Percentiles rank a stretch among this genome's conserved stretches.
phyloP scores from a whole-genome alignment of 2,888 invertebrate species.

The Saturnia japonica region DNA sequence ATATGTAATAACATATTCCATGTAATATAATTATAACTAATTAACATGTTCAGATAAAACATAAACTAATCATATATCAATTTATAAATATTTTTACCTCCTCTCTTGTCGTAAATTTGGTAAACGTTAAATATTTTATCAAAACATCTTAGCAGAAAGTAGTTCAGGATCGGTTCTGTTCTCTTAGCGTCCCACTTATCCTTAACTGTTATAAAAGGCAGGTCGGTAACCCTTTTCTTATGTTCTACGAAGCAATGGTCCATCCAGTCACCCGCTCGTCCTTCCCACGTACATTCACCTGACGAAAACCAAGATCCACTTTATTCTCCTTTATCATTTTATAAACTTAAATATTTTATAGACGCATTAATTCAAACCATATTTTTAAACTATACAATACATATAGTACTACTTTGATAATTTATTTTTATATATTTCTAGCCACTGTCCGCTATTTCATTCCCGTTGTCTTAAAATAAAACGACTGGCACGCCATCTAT shows the following conservation, averaged over 20 bases:
- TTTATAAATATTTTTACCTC: conserved; percentile 51
- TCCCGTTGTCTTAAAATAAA: too few species aligned
- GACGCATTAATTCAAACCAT: neutral
- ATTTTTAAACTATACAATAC: neutral
- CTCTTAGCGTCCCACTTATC: conserved; percentile 75
- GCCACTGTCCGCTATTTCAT: too few species aligned
- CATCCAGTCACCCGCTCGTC: conserved; percentile 83
- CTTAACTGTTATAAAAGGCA: conserved; percentile 75
- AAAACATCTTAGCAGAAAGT: conserved; percentile 71
- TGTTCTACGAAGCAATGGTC: conserved; percentile 81
- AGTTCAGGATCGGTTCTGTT: conserved; percentile 73
- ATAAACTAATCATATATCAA: neutral
- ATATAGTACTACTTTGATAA: too few species aligned
- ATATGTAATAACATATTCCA: too few species aligned
- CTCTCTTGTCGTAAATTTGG: conserved; percentile 77
- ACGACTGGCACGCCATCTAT: too few species aligned
- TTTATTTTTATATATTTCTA: too few species aligned
- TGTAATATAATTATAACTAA: too few species aligned
- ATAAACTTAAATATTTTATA: neutral
- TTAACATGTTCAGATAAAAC: too few species aligned
- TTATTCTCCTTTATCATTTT: neutral
- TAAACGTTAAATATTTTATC: conserved; percentile 77
- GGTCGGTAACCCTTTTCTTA: conserved; percentile 73
- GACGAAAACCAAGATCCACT: conserved; percentile 21
- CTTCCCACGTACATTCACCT: conserved; percentile 82